Evolutionary conservation across 1,140 invertebrate species (phyloP).

Genomic region (Drosophila ananassae): DNA sequence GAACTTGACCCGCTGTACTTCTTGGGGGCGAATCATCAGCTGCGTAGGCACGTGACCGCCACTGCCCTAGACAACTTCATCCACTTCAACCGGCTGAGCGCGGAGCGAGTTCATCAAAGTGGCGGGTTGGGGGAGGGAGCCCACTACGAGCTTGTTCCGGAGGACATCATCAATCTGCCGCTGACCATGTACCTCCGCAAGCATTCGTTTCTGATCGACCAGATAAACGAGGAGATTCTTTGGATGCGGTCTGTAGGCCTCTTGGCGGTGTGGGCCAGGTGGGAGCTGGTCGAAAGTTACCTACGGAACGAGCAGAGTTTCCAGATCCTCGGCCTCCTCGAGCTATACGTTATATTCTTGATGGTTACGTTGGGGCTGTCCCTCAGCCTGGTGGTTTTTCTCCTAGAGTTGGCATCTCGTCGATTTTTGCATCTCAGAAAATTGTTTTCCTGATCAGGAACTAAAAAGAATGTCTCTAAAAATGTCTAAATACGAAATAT

Average conservation of each 20-base stretch:
- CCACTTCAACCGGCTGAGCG: constrained; percentile 43
- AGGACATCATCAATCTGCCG: constrained; percentile 64
- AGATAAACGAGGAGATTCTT: constrained; percentile 67
- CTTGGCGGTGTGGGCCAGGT: constrained; percentile 51
- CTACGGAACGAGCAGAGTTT: constrained; percentile 10
- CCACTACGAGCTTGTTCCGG: constrained; percentile 48
- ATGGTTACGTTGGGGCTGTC: constrained; percentile 32
- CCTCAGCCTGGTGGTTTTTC: constrained; percentile 41
- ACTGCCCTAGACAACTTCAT: constrained; percentile 45
- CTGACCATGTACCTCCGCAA: constrained; percentile 67
- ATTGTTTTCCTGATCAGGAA: constrained; percentile 4
- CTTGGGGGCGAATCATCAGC: constrained; percentile 13
- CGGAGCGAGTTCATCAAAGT: not conserved
- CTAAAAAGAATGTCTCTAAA: not conserved
- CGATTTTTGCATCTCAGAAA: constrained; percentile 13
- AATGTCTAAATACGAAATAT: not conserved
- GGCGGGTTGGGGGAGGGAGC: not conserved
- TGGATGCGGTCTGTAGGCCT: constrained; percentile 65
- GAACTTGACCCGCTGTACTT: constrained; percentile 37
- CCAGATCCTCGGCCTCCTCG: constrained; percentile 37
- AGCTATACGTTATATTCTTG: constrained; percentile 53
- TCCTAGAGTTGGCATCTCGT: constrained; percentile 45
- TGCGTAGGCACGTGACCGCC: constrained; percentile 36
- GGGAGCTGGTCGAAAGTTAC: constrained; percentile 46
- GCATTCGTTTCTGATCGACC: constrained; percentile 68